Evolutionary conservation across 2,113 vertebrate genomes (phyloP).

Genomic region (Aptenodytes forsteri): DNA sequence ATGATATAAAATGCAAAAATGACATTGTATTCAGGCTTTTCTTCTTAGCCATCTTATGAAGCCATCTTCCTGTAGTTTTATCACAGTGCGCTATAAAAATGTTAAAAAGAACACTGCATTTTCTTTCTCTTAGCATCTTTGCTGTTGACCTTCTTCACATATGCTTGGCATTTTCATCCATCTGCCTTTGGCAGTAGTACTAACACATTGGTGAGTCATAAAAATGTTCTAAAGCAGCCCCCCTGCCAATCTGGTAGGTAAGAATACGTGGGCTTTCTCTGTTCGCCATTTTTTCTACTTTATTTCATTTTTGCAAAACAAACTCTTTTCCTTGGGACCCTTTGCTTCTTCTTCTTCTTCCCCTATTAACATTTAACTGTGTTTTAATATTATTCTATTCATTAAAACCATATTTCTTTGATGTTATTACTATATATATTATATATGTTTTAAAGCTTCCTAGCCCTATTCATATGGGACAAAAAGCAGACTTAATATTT

Average conservation of each 20-base stretch:
- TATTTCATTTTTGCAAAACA: neutral
- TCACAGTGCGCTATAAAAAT: neutral
- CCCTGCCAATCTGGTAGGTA: neutral
- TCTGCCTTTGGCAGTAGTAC: neutral
- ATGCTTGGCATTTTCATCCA: constrained; percentile 38
- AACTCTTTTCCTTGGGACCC: neutral
- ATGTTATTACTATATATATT: neutral
- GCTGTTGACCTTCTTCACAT: constrained; percentile 39
- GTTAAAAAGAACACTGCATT: neutral
- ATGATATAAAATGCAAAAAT: neutral
- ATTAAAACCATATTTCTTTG: neutral
- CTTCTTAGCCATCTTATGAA: neutral
- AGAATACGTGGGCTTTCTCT: neutral
- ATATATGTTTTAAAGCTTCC: neutral
- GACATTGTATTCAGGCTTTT: neutral
- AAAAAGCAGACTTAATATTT: neutral
- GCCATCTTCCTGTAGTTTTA: neutral
- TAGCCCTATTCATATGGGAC: accelerated
- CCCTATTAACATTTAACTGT: neutral
- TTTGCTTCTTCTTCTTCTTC: neutral
- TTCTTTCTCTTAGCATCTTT: neutral
- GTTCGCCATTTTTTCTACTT: neutral
- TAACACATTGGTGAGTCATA: neutral
- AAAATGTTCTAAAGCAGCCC: neutral
- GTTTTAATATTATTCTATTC: neutral